Evolutionary conservation across 1,140 invertebrate genomes (phyloP).

Genomic region (Zaprionus camerounensis): DNA sequence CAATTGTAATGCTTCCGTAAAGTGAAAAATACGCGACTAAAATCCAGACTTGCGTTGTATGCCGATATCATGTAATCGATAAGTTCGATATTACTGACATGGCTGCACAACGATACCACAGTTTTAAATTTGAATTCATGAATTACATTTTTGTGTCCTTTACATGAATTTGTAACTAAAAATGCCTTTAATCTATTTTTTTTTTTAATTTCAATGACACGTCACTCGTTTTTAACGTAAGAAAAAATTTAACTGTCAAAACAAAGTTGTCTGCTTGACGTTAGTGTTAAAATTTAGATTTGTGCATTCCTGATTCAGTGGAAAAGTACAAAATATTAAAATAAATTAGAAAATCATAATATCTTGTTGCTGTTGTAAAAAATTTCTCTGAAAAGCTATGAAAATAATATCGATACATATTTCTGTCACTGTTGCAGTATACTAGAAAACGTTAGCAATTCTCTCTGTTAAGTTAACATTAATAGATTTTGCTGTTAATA

Average conservation of each 20-base stretch:
- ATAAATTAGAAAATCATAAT: background rate
- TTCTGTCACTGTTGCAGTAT: background rate
- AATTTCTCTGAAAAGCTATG: background rate
- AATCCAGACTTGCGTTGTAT: constrained; percentile 11
- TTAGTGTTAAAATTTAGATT: background rate
- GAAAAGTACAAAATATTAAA: background rate
- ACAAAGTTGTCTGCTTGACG: background rate
- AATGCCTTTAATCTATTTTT: background rate
- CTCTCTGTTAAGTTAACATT: constrained; percentile 1
- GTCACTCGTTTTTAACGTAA: background rate
- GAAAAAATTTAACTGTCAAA: background rate
- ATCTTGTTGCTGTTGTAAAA: background rate
- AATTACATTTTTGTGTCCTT: background rate
- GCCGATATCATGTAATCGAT: constrained; percentile 21
- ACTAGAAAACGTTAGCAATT: background rate
- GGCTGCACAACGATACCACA: background rate
- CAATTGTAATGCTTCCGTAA: background rate
- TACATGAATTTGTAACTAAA: background rate
- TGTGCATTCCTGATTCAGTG: background rate
- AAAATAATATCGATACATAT: background rate
- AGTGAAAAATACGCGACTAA: constrained; percentile 19
- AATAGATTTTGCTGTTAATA: background rate
- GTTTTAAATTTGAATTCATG: background rate
- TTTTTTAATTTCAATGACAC: background rate
- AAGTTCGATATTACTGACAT: constrained; percentile 4